A percentile compares a stretch with the other conserved stretches of the same genome.
These are phyloP conservation scores for Gobio occitaniae DNA, from an alignment of 2,797 vertebrate species.

Conservation along the genomic window DNA sequence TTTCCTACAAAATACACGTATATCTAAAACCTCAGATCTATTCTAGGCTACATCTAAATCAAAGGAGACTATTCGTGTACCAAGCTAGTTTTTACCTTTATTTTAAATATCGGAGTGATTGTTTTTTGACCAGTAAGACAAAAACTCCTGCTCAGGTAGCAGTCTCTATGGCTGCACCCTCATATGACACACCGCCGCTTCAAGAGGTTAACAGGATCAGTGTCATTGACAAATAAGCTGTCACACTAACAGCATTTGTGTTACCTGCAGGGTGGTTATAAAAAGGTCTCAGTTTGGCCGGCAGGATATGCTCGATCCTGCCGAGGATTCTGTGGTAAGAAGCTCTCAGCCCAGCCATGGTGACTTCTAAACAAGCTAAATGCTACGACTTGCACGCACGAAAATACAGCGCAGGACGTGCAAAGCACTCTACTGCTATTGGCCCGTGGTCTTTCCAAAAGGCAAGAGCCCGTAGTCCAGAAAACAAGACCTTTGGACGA, in stretches of 20 bases:
- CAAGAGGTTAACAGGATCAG: conserved; percentile 1
- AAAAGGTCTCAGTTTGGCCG: conserved; percentile 86
- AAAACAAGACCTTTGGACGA: neutral
- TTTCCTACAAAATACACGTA: neutral
- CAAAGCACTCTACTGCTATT: conserved; percentile 4
- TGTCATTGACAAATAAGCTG: conserved; percentile 11
- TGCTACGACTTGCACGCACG: conserved; percentile 2
- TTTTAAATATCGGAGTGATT: neutral
- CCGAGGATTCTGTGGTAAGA: conserved; percentile 89
- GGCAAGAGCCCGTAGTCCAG: neutral
- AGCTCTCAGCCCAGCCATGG: conserved; percentile 82
- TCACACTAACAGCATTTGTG: neutral
- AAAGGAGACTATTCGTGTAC: neutral
- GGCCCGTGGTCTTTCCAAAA: neutral
- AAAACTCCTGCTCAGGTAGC: neutral
- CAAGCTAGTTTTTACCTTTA: neutral
- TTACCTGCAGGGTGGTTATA: conserved; percentile 98
- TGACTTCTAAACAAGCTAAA: conserved; percentile 30
- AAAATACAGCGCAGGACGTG: neutral
- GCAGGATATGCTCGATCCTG: conserved; percentile 86
- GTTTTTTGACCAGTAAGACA: neutral
- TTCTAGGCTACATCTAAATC: neutral
- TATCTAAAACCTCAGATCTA: neutral
- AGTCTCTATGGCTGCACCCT: neutral
- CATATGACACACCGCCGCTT: neutral